Evolutionary conservation across 2,888 invertebrate genomes (phyloP).

Genomic region (Drosophila leonis): DNA sequence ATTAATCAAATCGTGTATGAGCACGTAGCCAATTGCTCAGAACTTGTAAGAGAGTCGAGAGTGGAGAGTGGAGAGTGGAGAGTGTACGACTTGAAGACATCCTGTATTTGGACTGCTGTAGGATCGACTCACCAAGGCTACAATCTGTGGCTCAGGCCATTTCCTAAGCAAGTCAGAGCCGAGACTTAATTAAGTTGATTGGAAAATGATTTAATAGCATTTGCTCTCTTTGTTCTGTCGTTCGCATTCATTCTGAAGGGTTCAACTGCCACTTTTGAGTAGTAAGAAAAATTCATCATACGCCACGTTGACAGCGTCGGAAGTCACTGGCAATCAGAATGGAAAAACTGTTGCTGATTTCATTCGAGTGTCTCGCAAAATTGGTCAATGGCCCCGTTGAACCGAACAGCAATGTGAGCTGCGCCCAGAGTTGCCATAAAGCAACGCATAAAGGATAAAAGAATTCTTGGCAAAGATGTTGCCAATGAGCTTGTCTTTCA

Average conservation of each 20-base stretch:
- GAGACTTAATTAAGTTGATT: background rate
- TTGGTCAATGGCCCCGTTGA: conserved; percentile 12
- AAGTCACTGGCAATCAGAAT: background rate
- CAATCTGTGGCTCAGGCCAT: background rate
- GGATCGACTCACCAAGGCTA: too few species aligned
- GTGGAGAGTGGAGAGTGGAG: background rate
- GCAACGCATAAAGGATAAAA: conserved; percentile 29
- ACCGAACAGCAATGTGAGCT: conserved; percentile 11
- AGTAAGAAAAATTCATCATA: background rate
- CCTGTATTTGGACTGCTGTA: too few species aligned
- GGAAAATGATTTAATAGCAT: background rate
- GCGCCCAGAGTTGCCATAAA: conserved; percentile 20
- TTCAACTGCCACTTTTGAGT: too few species aligned
- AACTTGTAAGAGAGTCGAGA: too few species aligned
- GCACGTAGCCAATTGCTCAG: background rate
- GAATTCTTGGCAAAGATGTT: conserved; percentile 25
- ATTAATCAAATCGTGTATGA: conserved; percentile 24
- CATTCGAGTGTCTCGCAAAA: conserved; percentile 5
- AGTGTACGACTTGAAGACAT: background rate
- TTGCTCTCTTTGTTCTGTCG: background rate
- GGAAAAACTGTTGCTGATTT: conserved; percentile 19
- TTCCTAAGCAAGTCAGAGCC: background rate
- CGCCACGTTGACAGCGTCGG: background rate
- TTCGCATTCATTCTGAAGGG: background rate
- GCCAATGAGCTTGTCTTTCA: conserved; percentile 21